Evolutionary conservation across 2,888 invertebrate species (phyloP), one percentile per base, ranked within the genome.

Genomic region (Prenolepis imparis): DNA sequence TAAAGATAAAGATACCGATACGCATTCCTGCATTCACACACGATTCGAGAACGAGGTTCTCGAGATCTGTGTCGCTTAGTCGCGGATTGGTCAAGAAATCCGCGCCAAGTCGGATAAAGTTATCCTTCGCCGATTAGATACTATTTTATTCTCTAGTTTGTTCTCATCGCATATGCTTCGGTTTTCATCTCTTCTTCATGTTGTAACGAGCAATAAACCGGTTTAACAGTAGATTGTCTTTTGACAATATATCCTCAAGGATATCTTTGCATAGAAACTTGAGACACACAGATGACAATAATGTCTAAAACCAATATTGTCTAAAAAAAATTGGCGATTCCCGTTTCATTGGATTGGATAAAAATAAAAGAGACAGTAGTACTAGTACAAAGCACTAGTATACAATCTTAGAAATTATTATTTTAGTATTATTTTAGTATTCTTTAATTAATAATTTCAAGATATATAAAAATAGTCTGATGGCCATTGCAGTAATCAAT

Each of bases 71-170:
- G 9, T 55, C 72, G 36, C 68, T 77, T 28, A 32, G 18, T 9
- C 44, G 44, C 18, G 12, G 78, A 78, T 78, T 78, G 73, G 59
- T 59, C 78, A 73, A 73, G 18, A 78, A 78, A 78, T 78, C 44
- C 57, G 8, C 68, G 12, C 32, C n/a, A 78, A 78, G 41, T 44
- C 18, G 44, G 44, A 36, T 72, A 57, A 44, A 59, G 24, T 18
- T 73, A 21, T 78, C 41, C 41, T 73, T 70, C 6, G 0, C 52
- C 74, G 41, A 78, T 70, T 77, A 70, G 72, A 72, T 72, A 78
- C 41, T 41, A 48, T 41, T 70, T 28, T 28, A 28, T 28, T 32
- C 21, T 18, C 39, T 24, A 44, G 12, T 67, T 68, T 24, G 9
- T n/a, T n/a, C n/a, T 2, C 15, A n/a, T 78, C 41, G 28, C 28